Base-by-base conservation (phyloP, 2,888 invertebrate genomes). In the Amphiduros pacificus region DNA sequence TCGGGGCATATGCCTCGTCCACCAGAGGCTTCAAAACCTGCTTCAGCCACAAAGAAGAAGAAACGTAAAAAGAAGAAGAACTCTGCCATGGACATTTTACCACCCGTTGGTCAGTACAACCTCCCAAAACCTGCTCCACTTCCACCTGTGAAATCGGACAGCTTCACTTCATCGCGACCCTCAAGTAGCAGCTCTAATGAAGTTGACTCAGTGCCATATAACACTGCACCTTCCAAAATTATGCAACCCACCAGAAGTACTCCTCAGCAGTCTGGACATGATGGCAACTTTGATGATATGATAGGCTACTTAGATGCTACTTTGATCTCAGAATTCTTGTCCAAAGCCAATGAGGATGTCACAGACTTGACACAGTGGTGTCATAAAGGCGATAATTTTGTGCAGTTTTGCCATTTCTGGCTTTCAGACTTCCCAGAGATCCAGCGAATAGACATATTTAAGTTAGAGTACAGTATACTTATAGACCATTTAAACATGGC, bases 381-480 rank as follows among this genome's bases (percentile, higher is more conserved):
- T 66, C 71, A 70, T 32, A 62, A 63, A 28, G 73, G 68, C 2
- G 78, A 78, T 31, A 77, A 77, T 62, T 81, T 78, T 72, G 76
- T 81, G 24, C 70, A 74, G 55, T 79, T 81, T 73, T 76, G 78
- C 55, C 80, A 81, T 65, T 81, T 81, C 65, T 81, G 80, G 81
- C 70, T 81, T 24, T 70, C 74, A 5, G 73, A 76, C 29, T 78
- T 81, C 63, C 73, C 74, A 11, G 77, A 77, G 63, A 53, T 66
- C 41, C 74, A 79, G 55, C 75, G 76, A 58, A 69, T 72, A 29
- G 77, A 79, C 54, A 77, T 81, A 29, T 76, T 78, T 64, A 72
- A 77, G 48, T 67, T 81, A 64, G 81, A 81, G 67, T 64, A 77
- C 65, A 73, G 74, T 22, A 78, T 80, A 63, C 57, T 81, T 9